Base-by-base conservation (phyloP, 1,140 invertebrate species). In the Ceratosolen solmsi region DNA sequence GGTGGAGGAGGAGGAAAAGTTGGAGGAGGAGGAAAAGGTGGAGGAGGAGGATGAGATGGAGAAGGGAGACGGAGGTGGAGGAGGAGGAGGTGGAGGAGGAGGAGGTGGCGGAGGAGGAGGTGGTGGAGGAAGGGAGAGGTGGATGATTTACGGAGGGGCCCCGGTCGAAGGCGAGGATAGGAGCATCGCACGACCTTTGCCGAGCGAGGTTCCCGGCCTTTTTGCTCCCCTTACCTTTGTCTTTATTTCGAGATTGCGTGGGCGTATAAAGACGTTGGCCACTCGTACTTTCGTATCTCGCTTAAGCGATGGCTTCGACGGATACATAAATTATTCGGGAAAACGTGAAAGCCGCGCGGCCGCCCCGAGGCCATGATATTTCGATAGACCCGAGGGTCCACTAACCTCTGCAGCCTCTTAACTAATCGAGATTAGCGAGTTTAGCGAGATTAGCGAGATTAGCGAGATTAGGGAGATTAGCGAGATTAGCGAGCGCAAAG, bases 141-240 rank as follows among this genome's bases (percentile, higher is more conserved):
- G n/a, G n/a, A 56, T 79, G 68, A 79, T 79, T 71, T 68, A 78
- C 75, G 60, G 60, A 51, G 25, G 27, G 30, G 30, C 60, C 15
- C 15, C 1, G 60, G 8, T 4, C 27, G 17, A 38, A 17, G 30
- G 33, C 30, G 73, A 58, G 72, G 56, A 38, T 58, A 7, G 73
- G n/a, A 73, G 70, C 70, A 54, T 25, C 70, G 70, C 36, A 17
- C 33, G 51, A 74, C 72, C 72, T 74, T 56, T 56, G 30, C 68
- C 60, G 17, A 33, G 60, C 60, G 9, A 22, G 15, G 54, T 11
- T 54, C 71, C 9, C 2, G 22, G 46, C 8, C 46, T 71, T 65
- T 65, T 65, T 65, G 27, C 60, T 68, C 41, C 15, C 70, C 22
- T 51, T 51, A 30, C 41, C 20, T 46, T 51, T 72, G 38, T 72